Conservation (phyloP, 2,797 vertebrate species). For the Eupleurogrammus muticus region DNA sequence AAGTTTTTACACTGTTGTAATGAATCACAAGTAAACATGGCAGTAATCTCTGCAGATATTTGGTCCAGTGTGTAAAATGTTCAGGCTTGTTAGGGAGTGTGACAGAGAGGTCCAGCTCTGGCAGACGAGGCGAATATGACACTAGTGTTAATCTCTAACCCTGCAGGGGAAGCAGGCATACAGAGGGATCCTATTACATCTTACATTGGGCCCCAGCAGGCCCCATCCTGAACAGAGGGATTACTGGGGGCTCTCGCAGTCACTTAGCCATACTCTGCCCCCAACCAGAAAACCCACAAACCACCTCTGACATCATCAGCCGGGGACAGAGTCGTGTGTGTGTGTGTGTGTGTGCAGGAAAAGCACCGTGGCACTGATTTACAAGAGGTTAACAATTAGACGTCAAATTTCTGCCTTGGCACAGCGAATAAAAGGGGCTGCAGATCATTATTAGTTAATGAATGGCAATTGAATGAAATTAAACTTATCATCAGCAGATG, state of each 20-base stretch:
- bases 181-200: constrained; percentile 93
- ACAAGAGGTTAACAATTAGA: constrained; percentile 67
- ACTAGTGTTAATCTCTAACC: constrained; percentile 94
- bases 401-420: constrained; percentile 62
- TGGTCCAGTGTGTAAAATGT: constrained; percentile 43
- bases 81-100: constrained; percentile 68
- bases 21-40: not conserved
- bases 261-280: constrained; percentile 67
- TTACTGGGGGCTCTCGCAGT: constrained; percentile 73
- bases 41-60: constrained; percentile 14
- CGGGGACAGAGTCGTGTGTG: constrained; percentile 29
- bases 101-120: constrained; percentile 69
- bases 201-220: constrained; percentile 92
- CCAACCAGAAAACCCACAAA: constrained; percentile 71
- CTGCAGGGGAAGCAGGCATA: constrained; percentile 89
- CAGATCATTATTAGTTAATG: constrained; percentile 69
- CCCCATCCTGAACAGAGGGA: constrained; percentile 84
- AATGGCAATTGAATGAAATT: constrained; percentile 64
- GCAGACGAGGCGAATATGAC: constrained; percentile 90
- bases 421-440: constrained; percentile 53
- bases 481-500: constrained; percentile 76
- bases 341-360: constrained; percentile 20
- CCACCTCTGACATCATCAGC: constrained; percentile 82
- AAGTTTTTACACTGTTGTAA: not conserved
- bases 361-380: constrained; percentile 46